Conservation (phyloP, 2,113 vertebrate genomes). For the Danio rerio region DNA sequence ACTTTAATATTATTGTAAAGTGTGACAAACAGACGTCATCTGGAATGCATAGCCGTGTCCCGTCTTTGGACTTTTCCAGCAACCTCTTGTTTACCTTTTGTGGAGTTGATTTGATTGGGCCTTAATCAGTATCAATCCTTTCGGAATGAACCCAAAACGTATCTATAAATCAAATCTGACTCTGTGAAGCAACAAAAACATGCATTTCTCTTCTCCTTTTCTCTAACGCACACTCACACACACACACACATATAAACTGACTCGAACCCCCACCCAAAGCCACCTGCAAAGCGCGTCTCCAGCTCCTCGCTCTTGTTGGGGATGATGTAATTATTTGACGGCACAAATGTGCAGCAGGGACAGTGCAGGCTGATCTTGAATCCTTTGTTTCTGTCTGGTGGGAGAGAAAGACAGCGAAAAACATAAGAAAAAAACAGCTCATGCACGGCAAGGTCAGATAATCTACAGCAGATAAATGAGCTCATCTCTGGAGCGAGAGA, state of each 20-base stretch:
- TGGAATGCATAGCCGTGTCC: not conserved
- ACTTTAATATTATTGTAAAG: conserved; percentile 1
- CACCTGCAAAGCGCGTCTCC: conserved; percentile 96
- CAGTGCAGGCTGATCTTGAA: conserved; percentile 98
- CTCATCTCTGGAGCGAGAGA: conserved; percentile 2
- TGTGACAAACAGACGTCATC: conserved; percentile 4
- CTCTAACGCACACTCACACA: not conserved
- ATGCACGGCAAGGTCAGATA: conserved; percentile 4
- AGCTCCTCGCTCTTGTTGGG: conserved; percentile 98
- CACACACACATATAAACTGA: not conserved
- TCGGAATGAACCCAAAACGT: not conserved
- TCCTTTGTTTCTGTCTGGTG: conserved; percentile 94
- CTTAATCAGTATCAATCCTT: not conserved
- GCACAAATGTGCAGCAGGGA: conserved; percentile 95
- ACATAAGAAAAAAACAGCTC: not conserved
- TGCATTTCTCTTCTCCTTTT: not conserved
- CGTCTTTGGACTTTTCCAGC: not conserved
- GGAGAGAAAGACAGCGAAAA: conserved; percentile 47
- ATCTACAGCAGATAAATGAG: conserved; percentile 25
- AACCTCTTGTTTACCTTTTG: not conserved
- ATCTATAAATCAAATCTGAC: not conserved
- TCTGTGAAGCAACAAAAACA: not conserved
- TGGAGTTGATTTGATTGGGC: not conserved
- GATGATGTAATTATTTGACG: conserved; percentile 96
- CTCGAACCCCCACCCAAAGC: conserved; percentile 36